phyloP scores from a whole-genome alignment of 2,888 invertebrate species.

The Acanthosepion pharaonis region DNA sequence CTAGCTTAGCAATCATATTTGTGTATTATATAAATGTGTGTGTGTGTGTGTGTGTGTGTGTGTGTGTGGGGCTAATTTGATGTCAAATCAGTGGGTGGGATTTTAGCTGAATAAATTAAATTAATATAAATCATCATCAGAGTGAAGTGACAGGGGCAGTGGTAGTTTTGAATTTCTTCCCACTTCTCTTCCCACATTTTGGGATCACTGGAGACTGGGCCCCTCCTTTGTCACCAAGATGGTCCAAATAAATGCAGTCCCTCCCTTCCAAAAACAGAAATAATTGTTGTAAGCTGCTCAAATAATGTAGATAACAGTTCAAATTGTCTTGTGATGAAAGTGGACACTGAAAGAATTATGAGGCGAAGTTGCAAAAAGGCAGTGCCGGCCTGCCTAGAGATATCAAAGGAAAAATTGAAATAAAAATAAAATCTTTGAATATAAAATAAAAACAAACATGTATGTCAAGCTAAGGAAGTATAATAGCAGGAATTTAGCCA shows the following conservation, averaged over 20 bases:
- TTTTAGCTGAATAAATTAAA: not conserved
- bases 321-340: constrained; percentile 10
- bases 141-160: not conserved
- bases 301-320: not conserved
- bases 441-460: not conserved
- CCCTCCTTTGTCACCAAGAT: not conserved
- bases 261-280: constrained; percentile 20
- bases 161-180: not conserved
- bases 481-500: constrained; percentile 33
- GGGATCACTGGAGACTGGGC: not conserved
- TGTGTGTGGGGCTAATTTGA: not conserved
- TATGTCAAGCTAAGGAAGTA: constrained; percentile 8
- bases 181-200: not conserved
- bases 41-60: constrained; percentile 15
- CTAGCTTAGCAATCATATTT: not conserved
- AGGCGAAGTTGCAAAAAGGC: not conserved
- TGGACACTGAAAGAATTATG: constrained; percentile 11
- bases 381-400: not conserved
- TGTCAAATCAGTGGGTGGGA: not conserved
- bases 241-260: not conserved
- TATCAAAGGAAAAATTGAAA: not conserved
- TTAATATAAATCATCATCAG: constrained; percentile 5
- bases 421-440: not conserved
- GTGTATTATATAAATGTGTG: not conserved
- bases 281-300: not conserved